Conservation (phyloP, 2,113 vertebrate genomes). For the Limnothrissa miodon region DNA sequence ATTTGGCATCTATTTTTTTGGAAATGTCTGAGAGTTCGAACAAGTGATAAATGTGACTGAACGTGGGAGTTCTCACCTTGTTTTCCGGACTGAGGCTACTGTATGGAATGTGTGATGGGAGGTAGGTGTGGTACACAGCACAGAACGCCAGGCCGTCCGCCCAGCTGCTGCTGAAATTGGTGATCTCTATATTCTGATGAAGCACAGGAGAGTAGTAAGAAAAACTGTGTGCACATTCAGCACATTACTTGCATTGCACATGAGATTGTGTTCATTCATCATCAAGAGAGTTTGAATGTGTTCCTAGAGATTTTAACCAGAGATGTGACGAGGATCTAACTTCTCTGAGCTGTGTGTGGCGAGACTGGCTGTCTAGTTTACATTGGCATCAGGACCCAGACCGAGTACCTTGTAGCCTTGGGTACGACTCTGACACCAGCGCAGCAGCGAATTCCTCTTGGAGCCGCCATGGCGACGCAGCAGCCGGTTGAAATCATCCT, state of each 20-base stretch:
- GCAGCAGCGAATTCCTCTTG: conserved; percentile 76
- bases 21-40: too few species aligned
- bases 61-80: conserved; percentile 60
- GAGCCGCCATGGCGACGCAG: conserved; percentile 77
- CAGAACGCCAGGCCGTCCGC: conserved; percentile 76
- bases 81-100: conserved; percentile 63
- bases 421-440: conserved; percentile 77
- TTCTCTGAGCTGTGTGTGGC: background rate
- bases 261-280: background rate
- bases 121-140: conserved; percentile 75
- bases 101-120: conserved; percentile 74
- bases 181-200: conserved; percentile 75
- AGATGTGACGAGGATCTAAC: background rate
- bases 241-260: too few species aligned
- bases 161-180: conserved; percentile 82
- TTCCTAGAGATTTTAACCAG: background rate
- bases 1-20: too few species aligned
- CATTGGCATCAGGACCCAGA: background rate
- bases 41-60: background rate
- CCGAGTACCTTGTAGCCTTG: conserved; percentile 73
- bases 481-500: conserved; percentile 71
- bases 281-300: background rate
- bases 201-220: background rate
- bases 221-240: background rate
- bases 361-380: background rate